Base-by-base conservation (phyloP, 2,797 vertebrate species). In the Jordanella pulchra region DNA sequence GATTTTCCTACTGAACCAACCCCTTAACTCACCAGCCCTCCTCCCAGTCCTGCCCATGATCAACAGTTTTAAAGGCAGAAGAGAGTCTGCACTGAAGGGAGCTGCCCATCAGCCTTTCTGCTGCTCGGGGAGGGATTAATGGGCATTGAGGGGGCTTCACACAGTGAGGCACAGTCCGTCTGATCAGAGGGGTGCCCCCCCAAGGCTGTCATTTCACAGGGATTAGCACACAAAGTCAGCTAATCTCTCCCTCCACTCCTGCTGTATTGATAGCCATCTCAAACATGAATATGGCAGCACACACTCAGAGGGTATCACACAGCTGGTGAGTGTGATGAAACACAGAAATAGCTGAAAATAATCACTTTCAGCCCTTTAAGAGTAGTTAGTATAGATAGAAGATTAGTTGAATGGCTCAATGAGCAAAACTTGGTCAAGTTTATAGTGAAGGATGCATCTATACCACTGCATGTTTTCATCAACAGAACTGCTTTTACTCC, bases 201-300 rank as follows among this genome's bases (percentile, higher is more conserved):
- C 15, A 76, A 83, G 85, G 83, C n/a, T 1, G 32, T 87, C 88
- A 89, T 91, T 90, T 93, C 87, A 91, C 86, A 89, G 81, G 88
- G 89, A 92, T 92, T 93, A 92, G 84, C 76, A 48, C 85, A 85
- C 79, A 89, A 90, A 91, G 82, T 89, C 84, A 63, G 84, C 83
- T 92, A 89, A 92, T 91, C 88, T 90, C 87, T 89, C 86, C 74
- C 86, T 87, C 78, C 60, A 82, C 80, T 84, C 84, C 82, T 75
- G 77, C 67, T 78, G 83, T 79, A 89, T 89, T 85, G 89, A 93
- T 89, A 83, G 81, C 80, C 81, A 79, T 87, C 87, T 82, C 63
- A 66, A 70, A 87, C 74, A 71, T 66, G 65, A 70, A 86, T 72
- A 69, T 65, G 63, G 65, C 63, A 21, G 3, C 47, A 53, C 67